These are phyloP conservation scores for Crocuta crocuta DNA, from an alignment of 2,113 vertebrate genomes.

Conservation along the genomic window DNA sequence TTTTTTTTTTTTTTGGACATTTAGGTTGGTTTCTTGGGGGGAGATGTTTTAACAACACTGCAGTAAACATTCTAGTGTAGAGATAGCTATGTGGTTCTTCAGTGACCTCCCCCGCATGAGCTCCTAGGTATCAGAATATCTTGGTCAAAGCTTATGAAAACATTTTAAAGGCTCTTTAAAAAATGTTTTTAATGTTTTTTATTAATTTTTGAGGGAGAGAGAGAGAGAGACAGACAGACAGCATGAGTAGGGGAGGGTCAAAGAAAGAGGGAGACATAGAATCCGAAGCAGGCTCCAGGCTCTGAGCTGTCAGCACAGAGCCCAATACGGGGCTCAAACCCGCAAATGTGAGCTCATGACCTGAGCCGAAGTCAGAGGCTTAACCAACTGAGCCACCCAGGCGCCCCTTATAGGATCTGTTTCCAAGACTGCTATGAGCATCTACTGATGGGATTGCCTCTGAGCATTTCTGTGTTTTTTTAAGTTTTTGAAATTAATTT, in stretches of 20 bases:
- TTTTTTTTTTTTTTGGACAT: neutral
- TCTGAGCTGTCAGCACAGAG: no score
- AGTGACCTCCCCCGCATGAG: neutral
- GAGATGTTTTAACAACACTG: neutral
- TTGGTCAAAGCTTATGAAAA: neutral
- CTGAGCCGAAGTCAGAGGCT: no score
- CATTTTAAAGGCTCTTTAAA: neutral
- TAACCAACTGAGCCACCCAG: no score
- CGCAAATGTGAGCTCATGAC: no score
- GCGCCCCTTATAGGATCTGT: neutral
- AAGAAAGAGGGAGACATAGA: no score
- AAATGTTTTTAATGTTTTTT: no score
- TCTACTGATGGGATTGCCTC: neutral
- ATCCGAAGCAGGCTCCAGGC: no score
- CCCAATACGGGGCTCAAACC: no score
- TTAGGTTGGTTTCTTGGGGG: neutral
- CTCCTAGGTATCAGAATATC: neutral
- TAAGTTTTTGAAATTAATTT: neutral
- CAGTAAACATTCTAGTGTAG: neutral
- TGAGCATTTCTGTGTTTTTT: neutral
- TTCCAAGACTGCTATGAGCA: neutral
- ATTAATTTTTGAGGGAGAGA: no score
- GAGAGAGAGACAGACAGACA: no score
- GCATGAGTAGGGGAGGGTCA: no score
- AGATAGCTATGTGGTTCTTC: neutral